phyloP scores from a whole-genome alignment of 1,140 invertebrate genomes.

The Melitaea cinxia region DNA sequence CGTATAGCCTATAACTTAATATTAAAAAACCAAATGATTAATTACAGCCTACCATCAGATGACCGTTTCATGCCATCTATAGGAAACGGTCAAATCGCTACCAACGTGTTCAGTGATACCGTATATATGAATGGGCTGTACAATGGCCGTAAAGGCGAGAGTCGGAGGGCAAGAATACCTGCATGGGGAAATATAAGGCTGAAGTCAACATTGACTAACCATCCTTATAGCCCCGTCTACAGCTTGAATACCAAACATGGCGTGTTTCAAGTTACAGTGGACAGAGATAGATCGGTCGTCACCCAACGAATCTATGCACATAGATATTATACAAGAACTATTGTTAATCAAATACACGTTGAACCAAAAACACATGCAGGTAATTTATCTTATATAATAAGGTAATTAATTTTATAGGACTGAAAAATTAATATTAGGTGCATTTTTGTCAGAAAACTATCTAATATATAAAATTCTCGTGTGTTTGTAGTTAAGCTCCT shows the following conservation, averaged over 20 bases:
- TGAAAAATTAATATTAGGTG: no score
- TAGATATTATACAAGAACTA: slow-evolving; percentile 81
- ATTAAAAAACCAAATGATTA: neutral
- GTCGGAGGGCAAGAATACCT: slow-evolving; percentile 82
- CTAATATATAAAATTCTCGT: neutral
- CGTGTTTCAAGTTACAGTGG: slow-evolving; percentile 72
- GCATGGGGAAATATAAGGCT: slow-evolving; percentile 82
- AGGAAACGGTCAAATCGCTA: slow-evolving; percentile 82
- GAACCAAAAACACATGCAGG: slow-evolving; percentile 62
- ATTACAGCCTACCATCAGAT: slow-evolving; percentile 77
- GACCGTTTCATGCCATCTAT: slow-evolving; percentile 82
- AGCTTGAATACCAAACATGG: slow-evolving; percentile 72
- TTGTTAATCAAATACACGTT: slow-evolving; percentile 82
- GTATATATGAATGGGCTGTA: slow-evolving; percentile 83
- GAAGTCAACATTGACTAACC: slow-evolving; percentile 70
- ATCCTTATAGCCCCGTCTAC: slow-evolving; percentile 64
- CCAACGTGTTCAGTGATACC: slow-evolving; percentile 82
- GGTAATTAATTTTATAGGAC: no score
- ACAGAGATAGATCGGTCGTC: slow-evolving; percentile 74
- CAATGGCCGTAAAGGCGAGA: slow-evolving; percentile 80
- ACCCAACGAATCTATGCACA: slow-evolving; percentile 82
- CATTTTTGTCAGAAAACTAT: no score
- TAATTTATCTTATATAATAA: slow-evolving; percentile 42
- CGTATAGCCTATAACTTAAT: neutral
- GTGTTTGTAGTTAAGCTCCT: neutral